Evolutionary conservation across 2,888 invertebrate species (phyloP), one percentile per base, ranked within the genome.

Genomic region (Acleris laterana): DNA sequence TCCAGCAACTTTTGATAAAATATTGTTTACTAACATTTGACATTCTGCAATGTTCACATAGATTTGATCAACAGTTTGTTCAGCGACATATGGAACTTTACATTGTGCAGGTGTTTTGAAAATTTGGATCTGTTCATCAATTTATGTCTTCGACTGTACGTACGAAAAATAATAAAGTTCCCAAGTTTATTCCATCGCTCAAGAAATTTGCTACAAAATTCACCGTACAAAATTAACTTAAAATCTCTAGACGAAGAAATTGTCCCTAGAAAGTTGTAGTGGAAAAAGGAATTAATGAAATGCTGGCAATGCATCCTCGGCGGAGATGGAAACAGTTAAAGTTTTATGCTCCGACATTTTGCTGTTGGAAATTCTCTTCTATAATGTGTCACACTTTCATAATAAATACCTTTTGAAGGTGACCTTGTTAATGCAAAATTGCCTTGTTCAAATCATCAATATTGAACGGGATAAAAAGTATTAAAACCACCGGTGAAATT

Each of bases 231-330:
- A 65, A 38, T 65, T 48, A 44, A 65, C n/a, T 44, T 50, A 32
- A 56, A 65, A 65, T 61, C 25, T 50, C 19, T 19, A 42, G 60
- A 44, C 58, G 25, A 42, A 55, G 55, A 65, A 56, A 65, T 50
- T 44, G 44, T 51, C 50, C 28, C 44, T 1, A n/a, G 42, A 50
- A 50, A n/a, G 22, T 46, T n/a, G 11, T 22, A 56, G 22, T 16
- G 48, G n/a, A 38, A 55, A 48, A 64, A 53, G 48, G 60, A 61
- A 65, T 61, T 60, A 65, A 61, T 65, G n/a, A 42, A 65, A 64
- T 57, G 63, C 63, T 63, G 20, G 59, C 53, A n/a, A 49, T 53
- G 60, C 55, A 50, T 50, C 55, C 50, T 19, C 32, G 20, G 49
- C 59, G 46, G 50, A 56, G 55, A 56, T 56, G 59, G 38, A 61